phyloP scores from a whole-genome alignment of 2,797 vertebrate species.

The Echeneis naucrates region DNA sequence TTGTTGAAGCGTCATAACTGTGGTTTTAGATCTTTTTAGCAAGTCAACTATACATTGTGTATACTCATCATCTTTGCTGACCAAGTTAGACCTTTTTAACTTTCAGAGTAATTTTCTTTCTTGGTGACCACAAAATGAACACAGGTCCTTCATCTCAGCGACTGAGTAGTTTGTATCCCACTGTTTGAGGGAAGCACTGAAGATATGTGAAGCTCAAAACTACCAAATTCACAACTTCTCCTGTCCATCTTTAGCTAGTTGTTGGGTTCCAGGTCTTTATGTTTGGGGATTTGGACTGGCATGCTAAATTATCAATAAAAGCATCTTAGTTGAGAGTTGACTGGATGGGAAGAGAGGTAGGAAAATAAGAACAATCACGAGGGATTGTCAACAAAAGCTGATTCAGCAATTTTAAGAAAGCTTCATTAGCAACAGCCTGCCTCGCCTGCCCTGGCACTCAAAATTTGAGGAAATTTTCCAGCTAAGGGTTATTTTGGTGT shows the following conservation, averaged over 20 bases:
- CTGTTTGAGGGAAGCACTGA: neutral
- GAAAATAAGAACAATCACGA: no score
- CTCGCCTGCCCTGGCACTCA: no score
- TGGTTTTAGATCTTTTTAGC: slow-evolving; percentile 11
- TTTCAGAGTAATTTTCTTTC: neutral
- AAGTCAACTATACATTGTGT: neutral
- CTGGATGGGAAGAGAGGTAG: no score
- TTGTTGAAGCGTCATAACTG: slow-evolving; percentile 42
- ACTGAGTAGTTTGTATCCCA: neutral
- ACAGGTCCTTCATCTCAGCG: neutral
- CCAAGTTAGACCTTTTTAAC: neutral
- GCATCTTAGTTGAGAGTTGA: no score
- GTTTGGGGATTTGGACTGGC: no score
- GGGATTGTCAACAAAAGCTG: no score
- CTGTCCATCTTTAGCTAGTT: neutral
- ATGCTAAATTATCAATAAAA: no score
- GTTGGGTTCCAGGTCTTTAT: neutral
- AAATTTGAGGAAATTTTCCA: no score
- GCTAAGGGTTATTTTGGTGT: no score
- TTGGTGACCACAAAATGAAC: neutral
- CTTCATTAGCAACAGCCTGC: no score
- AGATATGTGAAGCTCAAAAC: neutral
- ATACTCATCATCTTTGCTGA: neutral
- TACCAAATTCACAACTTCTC: neutral
- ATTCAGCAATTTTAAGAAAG: no score